Conservation (phyloP, 2,113 vertebrate species). For the Eonycteris spelaea region DNA sequence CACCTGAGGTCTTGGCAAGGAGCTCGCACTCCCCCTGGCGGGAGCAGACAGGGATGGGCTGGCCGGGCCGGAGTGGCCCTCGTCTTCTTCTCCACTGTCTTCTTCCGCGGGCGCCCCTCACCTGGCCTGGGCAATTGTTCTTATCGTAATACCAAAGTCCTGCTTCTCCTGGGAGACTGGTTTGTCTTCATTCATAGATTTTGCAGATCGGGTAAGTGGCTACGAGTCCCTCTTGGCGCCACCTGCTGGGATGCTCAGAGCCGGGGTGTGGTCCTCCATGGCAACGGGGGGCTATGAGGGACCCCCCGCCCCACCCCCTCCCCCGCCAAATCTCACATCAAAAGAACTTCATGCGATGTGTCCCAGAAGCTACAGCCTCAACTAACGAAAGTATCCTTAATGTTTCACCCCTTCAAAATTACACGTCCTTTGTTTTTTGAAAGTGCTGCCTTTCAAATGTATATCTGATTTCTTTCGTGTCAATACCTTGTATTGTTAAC, state of each 20-base stretch:
- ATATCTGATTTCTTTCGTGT: not conserved
- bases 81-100: not conserved
- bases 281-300: not conserved
- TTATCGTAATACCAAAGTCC: no score
- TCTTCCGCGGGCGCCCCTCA: not conserved
- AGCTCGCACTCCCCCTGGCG: constrained; percentile 50
- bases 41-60: not conserved
- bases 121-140: no score
- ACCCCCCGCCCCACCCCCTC: not conserved
- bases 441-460: not conserved
- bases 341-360: not conserved
- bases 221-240: not conserved
- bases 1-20: not conserved
- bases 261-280: not conserved
- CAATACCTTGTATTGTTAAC: not conserved
- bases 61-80: not conserved
- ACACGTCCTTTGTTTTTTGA: not conserved
- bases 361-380: not conserved
- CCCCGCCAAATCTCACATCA: no score
- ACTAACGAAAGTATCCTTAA: not conserved
- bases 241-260: not conserved
- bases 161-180: not conserved
- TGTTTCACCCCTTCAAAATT: not conserved
- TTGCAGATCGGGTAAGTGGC: not conserved
- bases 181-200: not conserved